phyloP scores from a whole-genome alignment of 2,797 vertebrate genomes.

The Argentina silus region DNA sequence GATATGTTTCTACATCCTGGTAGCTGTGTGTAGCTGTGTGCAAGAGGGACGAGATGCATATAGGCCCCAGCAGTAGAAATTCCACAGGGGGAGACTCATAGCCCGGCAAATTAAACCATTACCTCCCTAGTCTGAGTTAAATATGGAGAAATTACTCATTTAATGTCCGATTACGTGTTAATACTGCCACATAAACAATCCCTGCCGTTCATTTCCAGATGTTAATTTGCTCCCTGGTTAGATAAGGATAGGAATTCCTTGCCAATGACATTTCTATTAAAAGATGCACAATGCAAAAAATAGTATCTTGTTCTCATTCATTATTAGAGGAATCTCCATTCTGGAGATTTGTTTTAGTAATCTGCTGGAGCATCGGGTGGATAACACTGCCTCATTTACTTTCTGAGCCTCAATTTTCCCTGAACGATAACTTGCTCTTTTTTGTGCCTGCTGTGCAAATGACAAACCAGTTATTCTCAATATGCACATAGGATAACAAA shows the following conservation, averaged over 20 bases:
- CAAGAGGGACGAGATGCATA: constrained; percentile 15
- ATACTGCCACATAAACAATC: constrained; percentile 71
- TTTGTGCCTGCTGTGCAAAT: constrained; percentile 38
- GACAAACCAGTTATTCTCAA: constrained; percentile 68
- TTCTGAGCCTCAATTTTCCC: constrained; percentile 65
- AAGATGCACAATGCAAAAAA: constrained; percentile 59
- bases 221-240: constrained; percentile 52
- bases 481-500: constrained; percentile 75
- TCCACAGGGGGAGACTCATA: constrained; percentile 64
- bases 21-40: constrained; percentile 60
- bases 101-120: constrained; percentile 76
- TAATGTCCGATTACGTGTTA: constrained; percentile 77
- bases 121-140: constrained; percentile 72
- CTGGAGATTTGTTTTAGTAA: constrained; percentile 77
- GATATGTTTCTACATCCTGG: not conserved
- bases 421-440: constrained; percentile 57
- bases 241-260: constrained; percentile 61
- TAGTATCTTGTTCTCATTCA: constrained; percentile 62
- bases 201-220: constrained; percentile 57
- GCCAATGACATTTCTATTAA: constrained; percentile 68
- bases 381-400: constrained; percentile 80
- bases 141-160: constrained; percentile 77
- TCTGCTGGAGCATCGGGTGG: constrained; percentile 60
- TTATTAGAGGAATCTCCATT: constrained; percentile 72
- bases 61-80: constrained; percentile 14